Percentiles rank a stretch among this genome's conserved stretches.
Conservation (phyloP, 2,888 invertebrate species). For the Platycheirus rosarum region DNA sequence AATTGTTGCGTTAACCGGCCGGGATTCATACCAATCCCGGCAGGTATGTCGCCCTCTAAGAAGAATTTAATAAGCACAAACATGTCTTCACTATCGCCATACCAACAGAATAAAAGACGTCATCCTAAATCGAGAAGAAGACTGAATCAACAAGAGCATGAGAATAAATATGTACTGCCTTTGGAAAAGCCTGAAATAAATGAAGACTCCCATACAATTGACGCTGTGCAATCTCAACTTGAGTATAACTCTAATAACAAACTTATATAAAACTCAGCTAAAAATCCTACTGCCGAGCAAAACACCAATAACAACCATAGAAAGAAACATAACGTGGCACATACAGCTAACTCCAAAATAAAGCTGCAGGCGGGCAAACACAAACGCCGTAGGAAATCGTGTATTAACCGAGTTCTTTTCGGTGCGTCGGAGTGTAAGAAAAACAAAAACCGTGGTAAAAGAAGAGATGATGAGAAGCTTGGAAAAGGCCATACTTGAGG, state of each 20-base stretch:
- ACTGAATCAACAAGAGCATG: slow-evolving; percentile 71
- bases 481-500: slow-evolving; percentile 89
- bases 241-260: slow-evolving; percentile 68
- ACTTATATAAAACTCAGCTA: slow-evolving; percentile 76
- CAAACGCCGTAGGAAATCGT: slow-evolving; percentile 84
- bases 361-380: slow-evolving; percentile 76
- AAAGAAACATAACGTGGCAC: slow-evolving; percentile 63
- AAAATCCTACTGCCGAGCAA: slow-evolving; percentile 78
- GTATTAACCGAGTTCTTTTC: slow-evolving; percentile 95
- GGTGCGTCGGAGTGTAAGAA: slow-evolving; percentile 92
- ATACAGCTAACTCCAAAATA: slow-evolving; percentile 67
- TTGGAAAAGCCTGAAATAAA: slow-evolving; percentile 42
- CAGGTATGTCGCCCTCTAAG: slow-evolving; percentile 59
- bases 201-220: slow-evolving; percentile 19
- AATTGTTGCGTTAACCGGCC: slow-evolving; percentile 71
- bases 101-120: slow-evolving; percentile 72
- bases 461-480: slow-evolving; percentile 92
- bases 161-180: slow-evolving; percentile 59
- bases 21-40: slow-evolving; percentile 56
- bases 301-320: slow-evolving; percentile 77
- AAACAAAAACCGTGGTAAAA: slow-evolving; percentile 91
- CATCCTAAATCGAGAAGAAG: slow-evolving; percentile 76
- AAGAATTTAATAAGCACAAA: slow-evolving; percentile 48
- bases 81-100: slow-evolving; percentile 52
- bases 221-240: slow-evolving; percentile 44